Base-by-base conservation (phyloP, 1,140 invertebrate genomes). In the Drosophila pandora region DNA sequence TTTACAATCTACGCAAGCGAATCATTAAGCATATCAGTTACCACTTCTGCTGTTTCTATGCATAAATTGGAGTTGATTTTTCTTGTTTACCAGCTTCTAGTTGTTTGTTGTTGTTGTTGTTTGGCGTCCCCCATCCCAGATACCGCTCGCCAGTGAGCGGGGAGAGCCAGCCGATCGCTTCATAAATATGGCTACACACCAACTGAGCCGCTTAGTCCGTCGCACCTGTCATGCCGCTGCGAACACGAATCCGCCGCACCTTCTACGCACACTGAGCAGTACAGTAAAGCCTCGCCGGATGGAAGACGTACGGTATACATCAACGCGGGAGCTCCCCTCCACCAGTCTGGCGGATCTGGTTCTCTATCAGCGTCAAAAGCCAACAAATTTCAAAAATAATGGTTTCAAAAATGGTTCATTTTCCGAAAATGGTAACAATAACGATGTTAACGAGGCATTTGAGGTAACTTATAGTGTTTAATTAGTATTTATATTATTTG, bases 261-360 rank as follows among this genome's bases (percentile, higher is more conserved):
- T 12, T 37, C 10, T 37, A 39, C 39, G 52, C 63, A 65, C 23
- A 4, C 32, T 47, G 8, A 30, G 34, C 34, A 37, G 47, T 47
- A 22, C 48, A 59, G 47, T 50, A 10, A 25, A 8, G 13, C 37
- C 28, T 32, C 48, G 7, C 5, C 37, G 41, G 25, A 49, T 50
- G 28, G 37, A 49, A 0, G 34, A 49, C 17, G 6, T 30, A 8
- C 43, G 43, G 17, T 10, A 10, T 10, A 23, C 8, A 1, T 0
- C 41, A 2, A 3, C 17, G n/a, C 17, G 17, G n/a, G 6, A 65
- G 3, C 55, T 30, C 22, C 43, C 10, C 22, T 21, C 37, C 30
- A 21, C 7, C 12, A 47, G 25, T 1, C 56, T 84, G n/a, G 48
- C 49, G 21, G 60, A 79, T n/a, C 49, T 79, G 21, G 72, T 84